Evolutionary conservation across 2,797 vertebrate species (phyloP), one percentile per base, ranked within the genome.

Genomic region (Aselliscus stoliczkanus): DNA sequence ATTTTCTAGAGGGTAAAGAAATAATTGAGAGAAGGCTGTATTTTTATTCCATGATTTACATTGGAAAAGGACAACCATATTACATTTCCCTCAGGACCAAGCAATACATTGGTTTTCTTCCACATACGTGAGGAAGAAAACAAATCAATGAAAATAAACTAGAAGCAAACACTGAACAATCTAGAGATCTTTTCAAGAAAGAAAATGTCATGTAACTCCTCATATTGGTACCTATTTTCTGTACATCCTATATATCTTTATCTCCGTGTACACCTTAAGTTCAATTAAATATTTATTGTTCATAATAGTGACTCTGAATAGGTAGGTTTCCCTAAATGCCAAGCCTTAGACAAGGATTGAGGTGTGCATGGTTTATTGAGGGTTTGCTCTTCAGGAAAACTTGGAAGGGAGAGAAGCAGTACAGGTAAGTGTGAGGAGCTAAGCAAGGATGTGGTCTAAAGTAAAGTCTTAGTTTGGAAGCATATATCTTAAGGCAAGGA

Each of bases 101-200:
- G 4, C 18, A 94, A 44, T 62, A 60, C n/a, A 70, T 11, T 80
- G 37, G 7, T 83, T 93, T 88, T 56, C 42, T 92, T 93, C 64
- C n/a, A 88, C 23, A 72, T 34, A 67, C 17, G 15, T 62, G 70
- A 93, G 34, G 58, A 64, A 79, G 5, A 73, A 79, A 92, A 58
- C 25, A 95, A 44, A 39, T 31, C 77, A 92, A 77, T 67, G 34
- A 67, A 92, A 95, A 96, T 39, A 80, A 80, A 65, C 12, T 64
- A 95, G 42, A 94, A 91, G 42, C 34, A 90, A 86, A 2, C 10
- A n/a, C 58, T 70, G 65, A 65, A 11, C 23, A 81, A 90, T n/a
- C 13, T 14, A 31, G 34, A 6, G 12, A 75, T 21, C 27, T 94
- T 87, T 93, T 72, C 18, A 80, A 92, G 69, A 84, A 83, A 93